These are phyloP conservation scores for Heliocidaris tuberculata DNA, from an alignment of 35 echinoderm and acorn worm species.

Conservation along the genomic window DNA sequence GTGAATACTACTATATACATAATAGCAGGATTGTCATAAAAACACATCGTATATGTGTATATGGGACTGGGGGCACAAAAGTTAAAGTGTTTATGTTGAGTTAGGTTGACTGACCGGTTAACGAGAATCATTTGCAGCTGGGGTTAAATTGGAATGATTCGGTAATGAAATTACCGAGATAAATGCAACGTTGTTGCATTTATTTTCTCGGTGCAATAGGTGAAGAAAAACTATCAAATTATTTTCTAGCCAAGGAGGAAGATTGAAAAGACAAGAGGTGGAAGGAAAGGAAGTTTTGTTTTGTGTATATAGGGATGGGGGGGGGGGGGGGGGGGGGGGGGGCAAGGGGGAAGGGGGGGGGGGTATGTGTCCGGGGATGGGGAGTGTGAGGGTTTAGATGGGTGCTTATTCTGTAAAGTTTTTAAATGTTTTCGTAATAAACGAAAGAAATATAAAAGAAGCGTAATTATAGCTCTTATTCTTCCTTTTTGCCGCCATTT, in stretches of 20 bases:
- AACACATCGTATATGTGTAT: background rate
- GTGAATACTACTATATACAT: background rate
- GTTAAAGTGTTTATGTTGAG: background rate
- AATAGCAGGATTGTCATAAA: background rate
- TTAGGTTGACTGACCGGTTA: background rate
- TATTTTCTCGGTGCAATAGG: background rate
- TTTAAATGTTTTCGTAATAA: no score
- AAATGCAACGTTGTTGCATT: background rate
- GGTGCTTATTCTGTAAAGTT: no score
- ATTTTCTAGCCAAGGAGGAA: background rate
- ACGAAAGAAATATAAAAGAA: no score
- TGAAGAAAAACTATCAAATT: conserved; percentile 1
- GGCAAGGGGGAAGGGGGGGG: no score
- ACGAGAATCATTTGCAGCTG: background rate
- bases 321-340: no score
- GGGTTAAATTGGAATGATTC: background rate
- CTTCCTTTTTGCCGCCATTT: background rate
- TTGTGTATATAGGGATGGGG: no score
- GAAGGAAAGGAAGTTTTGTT: background rate
- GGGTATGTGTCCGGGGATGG: no score
- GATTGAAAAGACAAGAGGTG: background rate
- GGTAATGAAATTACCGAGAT: no score
- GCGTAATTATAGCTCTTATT: background rate
- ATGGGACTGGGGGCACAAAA: background rate
- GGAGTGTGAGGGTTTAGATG: no score